A percentile compares a stretch with the other conserved stretches of the same genome.
phyloP scores from a whole-genome alignment of 2,888 invertebrate species.

The Agrotis ipsilon region DNA sequence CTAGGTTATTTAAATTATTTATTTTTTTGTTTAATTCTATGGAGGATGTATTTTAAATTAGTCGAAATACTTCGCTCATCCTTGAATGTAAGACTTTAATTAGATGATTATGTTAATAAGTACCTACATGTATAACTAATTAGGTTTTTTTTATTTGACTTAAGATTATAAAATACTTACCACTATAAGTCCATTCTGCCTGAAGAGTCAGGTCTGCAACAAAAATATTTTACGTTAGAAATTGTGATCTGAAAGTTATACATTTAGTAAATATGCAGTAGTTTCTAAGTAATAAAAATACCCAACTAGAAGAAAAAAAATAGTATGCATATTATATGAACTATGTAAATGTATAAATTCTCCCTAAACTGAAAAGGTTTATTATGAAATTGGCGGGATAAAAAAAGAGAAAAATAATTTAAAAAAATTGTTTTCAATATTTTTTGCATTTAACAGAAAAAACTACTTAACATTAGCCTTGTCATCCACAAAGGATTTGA shows the following conservation, averaged over 20 bases:
- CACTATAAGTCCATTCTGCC: constrained; percentile 80
- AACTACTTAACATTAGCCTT: too few relatives aligned
- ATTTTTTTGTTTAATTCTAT: neutral
- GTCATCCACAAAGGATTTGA: too few relatives aligned
- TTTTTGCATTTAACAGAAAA: too few relatives aligned
- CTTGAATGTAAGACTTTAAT: neutral
- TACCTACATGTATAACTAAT: neutral
- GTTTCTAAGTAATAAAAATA: too few relatives aligned
- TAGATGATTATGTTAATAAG: neutral
- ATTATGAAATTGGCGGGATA: too few relatives aligned
- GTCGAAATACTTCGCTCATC: neutral
- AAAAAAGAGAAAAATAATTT: too few relatives aligned
- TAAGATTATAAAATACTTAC: constrained; percentile 71
- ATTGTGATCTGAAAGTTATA: neutral
- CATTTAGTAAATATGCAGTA: too few relatives aligned
- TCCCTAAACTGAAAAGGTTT: too few relatives aligned
- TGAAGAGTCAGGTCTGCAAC: constrained; percentile 77
- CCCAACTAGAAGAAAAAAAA: too few relatives aligned
- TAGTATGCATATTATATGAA: too few relatives aligned
- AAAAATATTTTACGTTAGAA: constrained; percentile 28
- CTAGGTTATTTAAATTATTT: neutral
- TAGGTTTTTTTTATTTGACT: neutral
- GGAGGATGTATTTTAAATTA: neutral
- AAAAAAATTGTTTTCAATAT: too few relatives aligned
- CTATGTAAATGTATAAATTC: too few relatives aligned